Evolutionary conservation across 1,140 invertebrate species (phyloP).

Genomic region (Drosophila santomea): DNA sequence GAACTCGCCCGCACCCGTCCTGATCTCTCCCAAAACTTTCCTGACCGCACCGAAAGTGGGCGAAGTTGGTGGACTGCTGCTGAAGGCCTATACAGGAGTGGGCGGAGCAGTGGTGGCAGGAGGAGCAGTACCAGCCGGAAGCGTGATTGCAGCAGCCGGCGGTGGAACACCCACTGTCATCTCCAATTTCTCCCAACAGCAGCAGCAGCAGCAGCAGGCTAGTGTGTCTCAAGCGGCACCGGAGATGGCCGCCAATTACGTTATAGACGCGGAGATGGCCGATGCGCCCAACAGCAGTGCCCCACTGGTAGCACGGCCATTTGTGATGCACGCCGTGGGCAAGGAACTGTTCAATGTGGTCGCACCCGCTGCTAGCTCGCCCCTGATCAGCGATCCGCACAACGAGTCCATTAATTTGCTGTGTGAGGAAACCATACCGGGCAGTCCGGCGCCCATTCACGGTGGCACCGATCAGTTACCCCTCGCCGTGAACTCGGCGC

Average conservation of each 20-base stretch:
- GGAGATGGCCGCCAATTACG: constrained; percentile 13
- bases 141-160: constrained; percentile 1
- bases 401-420: constrained; percentile 87
- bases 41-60: constrained; percentile 5
- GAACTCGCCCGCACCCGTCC: constrained; percentile 13
- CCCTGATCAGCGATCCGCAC: constrained; percentile 78
- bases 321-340: constrained; percentile 47
- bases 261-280: neutral
- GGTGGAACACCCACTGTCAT: constrained; percentile 1
- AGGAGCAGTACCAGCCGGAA: neutral
- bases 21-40: constrained; percentile 39
- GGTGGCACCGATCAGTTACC: constrained; percentile 79
- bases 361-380: constrained; percentile 51
- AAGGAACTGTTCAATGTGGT: constrained; percentile 41
- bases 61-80: constrained; percentile 18
- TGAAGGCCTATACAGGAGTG: constrained; percentile 45
- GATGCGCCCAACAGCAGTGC: constrained; percentile 5
- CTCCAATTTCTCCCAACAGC: constrained; percentile 11
- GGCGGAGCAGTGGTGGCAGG: neutral
- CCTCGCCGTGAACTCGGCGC: neutral
- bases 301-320: constrained; percentile 27
- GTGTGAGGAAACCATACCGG: constrained; percentile 95
- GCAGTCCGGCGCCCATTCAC: constrained; percentile 90
- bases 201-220: constrained; percentile 1
- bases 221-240: neutral